These are phyloP conservation scores for Laothoe populi DNA, from an alignment of 2,888 invertebrate species.

Conservation along the genomic window DNA sequence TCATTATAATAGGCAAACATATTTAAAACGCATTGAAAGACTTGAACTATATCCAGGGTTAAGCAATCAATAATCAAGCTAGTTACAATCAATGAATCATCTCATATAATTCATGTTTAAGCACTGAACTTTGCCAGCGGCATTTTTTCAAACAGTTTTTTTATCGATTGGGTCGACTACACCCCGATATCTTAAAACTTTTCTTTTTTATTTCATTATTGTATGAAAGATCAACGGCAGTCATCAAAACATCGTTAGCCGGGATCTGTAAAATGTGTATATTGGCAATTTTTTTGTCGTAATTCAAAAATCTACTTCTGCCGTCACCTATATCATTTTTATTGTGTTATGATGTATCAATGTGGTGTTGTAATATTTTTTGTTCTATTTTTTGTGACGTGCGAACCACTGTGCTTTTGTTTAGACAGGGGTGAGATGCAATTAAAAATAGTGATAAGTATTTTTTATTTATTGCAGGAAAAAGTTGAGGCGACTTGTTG, in stretches of 20 bases:
- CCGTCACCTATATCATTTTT: constrained; percentile 52
- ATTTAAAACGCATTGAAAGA: too few species aligned
- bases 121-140: constrained; percentile 40
- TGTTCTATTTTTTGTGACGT: constrained; percentile 39
- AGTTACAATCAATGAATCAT: constrained; percentile 19
- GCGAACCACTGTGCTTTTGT: constrained; percentile 51
- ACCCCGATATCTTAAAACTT: constrained; percentile 52
- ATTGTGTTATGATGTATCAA: constrained; percentile 58
- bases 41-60: neutral
- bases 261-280: constrained; percentile 60
- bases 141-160: constrained; percentile 26
- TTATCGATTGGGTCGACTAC: constrained; percentile 29
- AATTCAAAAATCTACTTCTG: constrained; percentile 67
- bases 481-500: neutral
- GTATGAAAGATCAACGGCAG: constrained; percentile 56
- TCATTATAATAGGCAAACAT: too few species aligned
- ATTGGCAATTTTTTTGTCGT: constrained; percentile 78
- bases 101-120: constrained; percentile 31
- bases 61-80: neutral
- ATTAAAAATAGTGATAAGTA: constrained; percentile 45
- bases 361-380: constrained; percentile 50
- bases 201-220: constrained; percentile 74
- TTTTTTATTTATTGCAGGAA: constrained; percentile 31
- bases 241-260: constrained; percentile 82
- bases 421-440: constrained; percentile 38